These are phyloP conservation scores for Boloria selene DNA, from an alignment of 2,888 invertebrate species.

Conservation along the genomic window DNA sequence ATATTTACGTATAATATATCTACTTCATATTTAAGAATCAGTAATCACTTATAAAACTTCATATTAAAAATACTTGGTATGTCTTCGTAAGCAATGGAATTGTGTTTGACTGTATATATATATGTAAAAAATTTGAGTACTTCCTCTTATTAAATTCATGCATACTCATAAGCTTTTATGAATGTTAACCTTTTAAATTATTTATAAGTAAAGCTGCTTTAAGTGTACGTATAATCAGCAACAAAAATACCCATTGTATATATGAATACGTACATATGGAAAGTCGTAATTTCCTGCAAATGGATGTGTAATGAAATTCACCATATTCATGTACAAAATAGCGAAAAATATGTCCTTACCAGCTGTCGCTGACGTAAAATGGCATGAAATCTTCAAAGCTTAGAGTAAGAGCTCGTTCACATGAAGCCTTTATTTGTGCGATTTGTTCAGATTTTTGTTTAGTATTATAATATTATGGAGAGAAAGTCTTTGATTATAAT, in stretches of 20 bases:
- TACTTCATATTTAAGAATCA: too few relatives aligned
- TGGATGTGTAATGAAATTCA: conserved; percentile 28
- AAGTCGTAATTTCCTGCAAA: conserved; percentile 18
- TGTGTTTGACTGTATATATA: too few relatives aligned
- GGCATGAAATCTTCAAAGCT: conserved; percentile 27
- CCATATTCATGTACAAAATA: conserved; percentile 19
- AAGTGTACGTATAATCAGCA: not conserved
- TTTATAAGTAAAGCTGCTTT: not conserved
- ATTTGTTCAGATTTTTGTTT: conserved; percentile 8
- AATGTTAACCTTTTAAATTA: not conserved
- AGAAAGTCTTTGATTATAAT: not conserved
- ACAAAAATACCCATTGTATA: not conserved
- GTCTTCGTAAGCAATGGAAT: too few relatives aligned
- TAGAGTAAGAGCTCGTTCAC: conserved; percentile 9
- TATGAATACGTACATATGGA: not conserved
- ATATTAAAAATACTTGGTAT: too few relatives aligned
- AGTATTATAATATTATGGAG: too few relatives aligned
- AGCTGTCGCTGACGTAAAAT: conserved; percentile 23
- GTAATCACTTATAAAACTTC: too few relatives aligned
- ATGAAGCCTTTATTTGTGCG: not conserved
- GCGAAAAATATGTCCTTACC: conserved; percentile 25
- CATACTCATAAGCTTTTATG: too few relatives aligned
- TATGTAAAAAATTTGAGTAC: too few relatives aligned
- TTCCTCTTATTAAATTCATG: too few relatives aligned
- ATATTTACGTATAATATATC: too few relatives aligned